These are phyloP conservation scores for Cirrhinus molitorella DNA, from an alignment of 2,797 vertebrate species.

Conservation along the genomic window DNA sequence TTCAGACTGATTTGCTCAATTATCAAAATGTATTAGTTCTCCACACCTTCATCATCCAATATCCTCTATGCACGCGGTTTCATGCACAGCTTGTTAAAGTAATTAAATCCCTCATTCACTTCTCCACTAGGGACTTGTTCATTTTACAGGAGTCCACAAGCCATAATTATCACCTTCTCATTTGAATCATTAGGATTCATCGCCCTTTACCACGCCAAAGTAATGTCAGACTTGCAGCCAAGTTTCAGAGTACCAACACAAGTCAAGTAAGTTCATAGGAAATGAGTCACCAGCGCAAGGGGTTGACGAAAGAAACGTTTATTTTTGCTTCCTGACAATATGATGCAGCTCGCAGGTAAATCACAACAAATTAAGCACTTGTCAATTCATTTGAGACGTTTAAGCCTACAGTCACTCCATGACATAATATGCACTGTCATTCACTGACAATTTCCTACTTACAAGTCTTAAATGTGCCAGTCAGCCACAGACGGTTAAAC, in stretches of 20 bases:
- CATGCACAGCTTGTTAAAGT: constrained; percentile 12
- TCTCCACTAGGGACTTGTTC: constrained; percentile 17
- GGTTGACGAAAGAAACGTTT: constrained; percentile 36
- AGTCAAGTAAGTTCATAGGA: constrained; percentile 45
- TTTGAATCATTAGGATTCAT: constrained; percentile 23
- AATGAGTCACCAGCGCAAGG: constrained; percentile 46
- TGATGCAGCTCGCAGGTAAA: constrained; percentile 58
- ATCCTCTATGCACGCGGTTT: background rate
- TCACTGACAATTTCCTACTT: constrained; percentile 47
- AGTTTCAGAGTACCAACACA: constrained; percentile 29
- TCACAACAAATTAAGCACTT: constrained; percentile 59
- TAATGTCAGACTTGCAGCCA: constrained; percentile 27
- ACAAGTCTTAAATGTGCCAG: constrained; percentile 45
- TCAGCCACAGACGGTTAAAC: constrained; percentile 43
- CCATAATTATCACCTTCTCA: constrained; percentile 39
- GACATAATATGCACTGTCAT: constrained; percentile 62
- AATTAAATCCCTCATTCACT: constrained; percentile 2
- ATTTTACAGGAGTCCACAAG: constrained; percentile 23
- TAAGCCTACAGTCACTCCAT: constrained; percentile 49
- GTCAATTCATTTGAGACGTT: constrained; percentile 44
- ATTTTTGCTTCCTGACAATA: constrained; percentile 49
- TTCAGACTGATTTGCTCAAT: background rate
- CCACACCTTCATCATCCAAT: constrained; percentile 6
- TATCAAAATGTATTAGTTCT: background rate
- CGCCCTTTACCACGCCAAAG: constrained; percentile 11